phyloP scores from a whole-genome alignment of 2,113 vertebrate genomes.

The Nibea albiflora region DNA sequence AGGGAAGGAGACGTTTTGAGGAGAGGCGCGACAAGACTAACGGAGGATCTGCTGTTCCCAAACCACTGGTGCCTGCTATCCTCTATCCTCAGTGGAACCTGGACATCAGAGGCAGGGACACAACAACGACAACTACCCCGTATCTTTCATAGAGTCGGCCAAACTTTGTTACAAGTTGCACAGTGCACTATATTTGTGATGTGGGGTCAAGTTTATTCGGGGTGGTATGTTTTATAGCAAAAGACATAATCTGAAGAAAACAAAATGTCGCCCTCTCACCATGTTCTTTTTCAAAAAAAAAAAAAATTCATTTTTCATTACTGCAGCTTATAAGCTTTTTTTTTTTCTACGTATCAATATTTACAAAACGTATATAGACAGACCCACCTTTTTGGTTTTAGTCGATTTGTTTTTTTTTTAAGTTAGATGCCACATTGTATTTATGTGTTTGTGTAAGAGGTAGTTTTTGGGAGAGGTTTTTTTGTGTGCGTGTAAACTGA shows the following conservation, averaged over 20 bases:
- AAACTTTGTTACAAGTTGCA: slow-evolving; percentile 88
- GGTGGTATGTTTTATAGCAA: slow-evolving; percentile 85
- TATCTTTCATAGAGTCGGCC: slow-evolving; percentile 86
- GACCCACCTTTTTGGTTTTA: slow-evolving; percentile 27
- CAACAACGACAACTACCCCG: slow-evolving; percentile 68
- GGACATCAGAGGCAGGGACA: slow-evolving; percentile 82
- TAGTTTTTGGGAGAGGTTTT: slow-evolving; percentile 40
- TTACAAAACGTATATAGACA: slow-evolving; percentile 56
- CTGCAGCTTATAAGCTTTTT: slow-evolving; percentile 89
- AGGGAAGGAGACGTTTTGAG: slow-evolving; percentile 63
- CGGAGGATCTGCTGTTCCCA: slow-evolving; percentile 86
- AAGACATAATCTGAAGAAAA: slow-evolving; percentile 69
- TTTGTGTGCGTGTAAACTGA: slow-evolving; percentile 27
- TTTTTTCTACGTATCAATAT: slow-evolving; percentile 77
- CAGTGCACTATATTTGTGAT: slow-evolving; percentile 84
- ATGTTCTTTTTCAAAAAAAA: slow-evolving; percentile 54
- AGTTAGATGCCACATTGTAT: slow-evolving; percentile 64
- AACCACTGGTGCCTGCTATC: slow-evolving; percentile 96
- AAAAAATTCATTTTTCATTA: slow-evolving; percentile 63
- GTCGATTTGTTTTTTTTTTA: slow-evolving; percentile 41
- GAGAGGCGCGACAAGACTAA: slow-evolving; percentile 58
- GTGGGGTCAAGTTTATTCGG: slow-evolving; percentile 82
- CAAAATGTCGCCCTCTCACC: slow-evolving; percentile 69
- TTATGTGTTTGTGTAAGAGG: slow-evolving; percentile 47
- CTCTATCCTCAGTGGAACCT: slow-evolving; percentile 79